Conservation (phyloP, 2,113 vertebrate species). For the Xenus cinereus region DNA sequence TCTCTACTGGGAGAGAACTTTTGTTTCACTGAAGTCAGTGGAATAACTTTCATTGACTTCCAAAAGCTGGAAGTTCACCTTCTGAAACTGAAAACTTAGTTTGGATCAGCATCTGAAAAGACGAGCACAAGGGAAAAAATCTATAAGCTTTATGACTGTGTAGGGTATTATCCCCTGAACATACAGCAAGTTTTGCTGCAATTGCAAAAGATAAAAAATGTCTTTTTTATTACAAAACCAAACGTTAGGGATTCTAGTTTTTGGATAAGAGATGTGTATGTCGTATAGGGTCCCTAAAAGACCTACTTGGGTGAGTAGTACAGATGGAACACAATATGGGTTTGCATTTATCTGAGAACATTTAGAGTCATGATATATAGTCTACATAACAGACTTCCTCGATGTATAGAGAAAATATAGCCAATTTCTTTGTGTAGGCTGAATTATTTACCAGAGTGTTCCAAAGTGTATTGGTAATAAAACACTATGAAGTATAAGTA, state of each 20-base stretch:
- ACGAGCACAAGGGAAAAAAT: background rate
- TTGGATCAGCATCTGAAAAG: background rate
- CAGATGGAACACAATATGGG: slow-evolving; percentile 18
- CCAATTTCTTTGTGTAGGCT: slow-evolving; percentile 59
- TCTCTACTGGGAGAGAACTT: background rate
- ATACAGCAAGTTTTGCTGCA: background rate
- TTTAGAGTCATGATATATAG: slow-evolving; percentile 35
- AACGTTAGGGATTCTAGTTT: background rate
- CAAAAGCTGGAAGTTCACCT: background rate
- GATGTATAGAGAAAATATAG: slow-evolving; percentile 55
- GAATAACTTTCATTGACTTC: background rate
- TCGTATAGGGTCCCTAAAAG: background rate
- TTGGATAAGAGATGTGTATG: slow-evolving; percentile 1
- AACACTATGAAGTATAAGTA: slow-evolving; percentile 56
- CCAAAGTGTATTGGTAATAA: slow-evolving; percentile 58
- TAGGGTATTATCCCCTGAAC: background rate
- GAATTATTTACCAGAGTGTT: slow-evolving; percentile 65
- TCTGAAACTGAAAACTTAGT: background rate
- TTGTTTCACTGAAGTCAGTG: background rate
- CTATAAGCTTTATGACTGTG: background rate
- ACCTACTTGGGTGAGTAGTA: background rate
- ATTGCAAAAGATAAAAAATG: slow-evolving; percentile 31
- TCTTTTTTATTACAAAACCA: slow-evolving; percentile 2
- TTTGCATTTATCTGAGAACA: slow-evolving; percentile 53
- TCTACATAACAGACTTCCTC: slow-evolving; percentile 20